These are phyloP conservation scores for Notothenia rossii DNA, from an alignment of 2,113 vertebrate genomes.

Conservation along the genomic window DNA sequence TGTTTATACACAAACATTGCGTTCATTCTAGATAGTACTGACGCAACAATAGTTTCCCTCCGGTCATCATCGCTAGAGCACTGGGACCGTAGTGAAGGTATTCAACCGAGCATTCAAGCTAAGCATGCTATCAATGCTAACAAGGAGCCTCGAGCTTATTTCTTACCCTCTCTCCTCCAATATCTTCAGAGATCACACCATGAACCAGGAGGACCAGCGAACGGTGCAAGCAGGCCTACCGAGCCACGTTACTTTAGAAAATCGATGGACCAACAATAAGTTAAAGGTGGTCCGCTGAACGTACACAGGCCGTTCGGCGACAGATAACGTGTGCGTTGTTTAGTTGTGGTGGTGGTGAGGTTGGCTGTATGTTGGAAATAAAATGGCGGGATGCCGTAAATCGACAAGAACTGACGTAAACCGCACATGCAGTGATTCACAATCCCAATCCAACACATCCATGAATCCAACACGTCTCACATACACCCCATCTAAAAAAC, in stretches of 20 bases:
- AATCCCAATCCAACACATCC: too few species aligned
- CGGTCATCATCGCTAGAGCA: fast-evolving
- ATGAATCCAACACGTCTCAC: too few species aligned
- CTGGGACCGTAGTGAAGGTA: neutral
- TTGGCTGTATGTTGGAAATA: neutral
- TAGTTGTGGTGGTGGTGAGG: too few species aligned
- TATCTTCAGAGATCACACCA: constrained; percentile 49
- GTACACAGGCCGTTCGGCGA: neutral
- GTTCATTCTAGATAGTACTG: fast-evolving
- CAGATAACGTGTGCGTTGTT: neutral
- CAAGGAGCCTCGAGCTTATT: neutral
- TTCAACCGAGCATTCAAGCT: too few species aligned
- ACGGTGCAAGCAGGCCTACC: neutral
- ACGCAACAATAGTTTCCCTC: fast-evolving
- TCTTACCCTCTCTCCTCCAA: constrained; percentile 67
- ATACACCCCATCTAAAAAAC: too few species aligned
- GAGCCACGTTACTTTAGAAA: neutral
- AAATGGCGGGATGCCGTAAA: constrained; percentile 60
- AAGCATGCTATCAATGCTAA: constrained; percentile 43
- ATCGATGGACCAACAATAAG: neutral
- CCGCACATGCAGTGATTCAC: neutral
- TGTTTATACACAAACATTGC: too few species aligned
- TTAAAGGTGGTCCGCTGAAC: neutral
- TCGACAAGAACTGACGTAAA: constrained; percentile 5
- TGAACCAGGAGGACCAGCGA: constrained; percentile 10